Evolutionary conservation across 2,113 vertebrate genomes (phyloP), one percentile per base, ranked within the genome.

Genomic region (Dermatemys mawii): DNA sequence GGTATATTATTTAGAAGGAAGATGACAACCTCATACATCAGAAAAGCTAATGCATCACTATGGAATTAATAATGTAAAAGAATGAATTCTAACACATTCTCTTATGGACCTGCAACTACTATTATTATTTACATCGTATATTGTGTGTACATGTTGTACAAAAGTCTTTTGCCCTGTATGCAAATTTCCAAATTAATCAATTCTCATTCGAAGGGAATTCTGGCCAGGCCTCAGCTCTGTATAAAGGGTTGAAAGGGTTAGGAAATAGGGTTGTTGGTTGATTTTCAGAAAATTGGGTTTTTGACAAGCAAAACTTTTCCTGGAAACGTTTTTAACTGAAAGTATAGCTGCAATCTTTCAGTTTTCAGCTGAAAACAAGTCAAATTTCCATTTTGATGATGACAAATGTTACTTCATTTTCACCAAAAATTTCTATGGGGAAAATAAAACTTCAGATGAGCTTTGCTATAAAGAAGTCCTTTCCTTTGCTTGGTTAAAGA

Each of bases 41-140:
- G 76, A 80, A 95, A 48, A 84, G 24, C 48, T 85, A 95, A 94
- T 95, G 90, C 92, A 97, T 95, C 88, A 92, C 1, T 27, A 93
- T 54, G 87, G 92, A 93, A 95, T 97, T 73, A 95, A 92, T 96
- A 97, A 97, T 89, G 90, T 87, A 85, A 84, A 94, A n/a, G 26
- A 88, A 79, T 97, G 84, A 94, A 83, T 94, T 95, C 95, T 78
- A 94, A 88, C 3, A 21, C 24, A 60, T 90, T 91, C 55, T 86
- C 86, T 89, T 86, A 90, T 41, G 94, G 88, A 95, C 87, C 86
- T 87, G 92, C 96, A 97, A 93, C 95, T 86, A 89, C 89, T 97
- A 73, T 97, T 98, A 97, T 97, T 97, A 97, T 97, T 97, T 97
- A 97, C 89, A 93, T 73, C 46, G 32, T 49, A 60, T 87, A 82